Evolutionary conservation across 1,140 invertebrate genomes (phyloP).

Genomic region (Caenorhabditis briggsae): DNA sequence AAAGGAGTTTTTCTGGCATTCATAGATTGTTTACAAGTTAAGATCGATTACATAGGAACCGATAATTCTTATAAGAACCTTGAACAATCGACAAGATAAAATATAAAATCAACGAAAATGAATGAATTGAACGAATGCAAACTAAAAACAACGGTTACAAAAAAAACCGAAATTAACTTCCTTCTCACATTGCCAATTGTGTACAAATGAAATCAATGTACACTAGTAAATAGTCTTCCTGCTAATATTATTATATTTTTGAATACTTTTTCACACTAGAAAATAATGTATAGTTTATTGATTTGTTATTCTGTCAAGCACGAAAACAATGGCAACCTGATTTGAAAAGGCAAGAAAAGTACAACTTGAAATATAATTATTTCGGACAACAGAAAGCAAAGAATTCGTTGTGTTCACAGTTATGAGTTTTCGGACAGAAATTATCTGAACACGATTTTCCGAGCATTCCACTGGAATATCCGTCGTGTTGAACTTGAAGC

Average conservation of each 20-base stretch:
- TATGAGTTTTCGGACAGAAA: slow-evolving; percentile 59
- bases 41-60: too few species aligned
- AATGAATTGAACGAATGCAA: neutral
- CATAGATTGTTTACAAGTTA: too few species aligned
- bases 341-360: neutral
- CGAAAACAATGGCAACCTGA: neutral
- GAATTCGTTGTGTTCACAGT: slow-evolving; percentile 51
- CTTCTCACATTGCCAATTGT: neutral
- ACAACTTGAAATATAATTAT: neutral
- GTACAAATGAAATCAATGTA: neutral
- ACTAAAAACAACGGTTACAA: slow-evolving; percentile 8
- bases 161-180: slow-evolving; percentile 12
- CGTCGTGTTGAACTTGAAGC: neutral
- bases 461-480: slow-evolving; percentile 21
- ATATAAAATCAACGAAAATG: too few species aligned
- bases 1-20: too few species aligned
- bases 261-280: too few species aligned
- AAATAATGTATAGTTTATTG: too few species aligned
- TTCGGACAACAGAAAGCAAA: slow-evolving; percentile 59
- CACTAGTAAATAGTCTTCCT: too few species aligned
- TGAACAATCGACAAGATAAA: too few species aligned
- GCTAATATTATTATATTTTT: too few species aligned
- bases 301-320: too few species aligned
- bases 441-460: slow-evolving; percentile 63
- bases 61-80: too few species aligned